A percentile compares a stretch with the other conserved stretches of the same genome.
These are phyloP conservation scores for Volucella inflata DNA, from an alignment of 2,888 invertebrate species.

Conservation along the genomic window DNA sequence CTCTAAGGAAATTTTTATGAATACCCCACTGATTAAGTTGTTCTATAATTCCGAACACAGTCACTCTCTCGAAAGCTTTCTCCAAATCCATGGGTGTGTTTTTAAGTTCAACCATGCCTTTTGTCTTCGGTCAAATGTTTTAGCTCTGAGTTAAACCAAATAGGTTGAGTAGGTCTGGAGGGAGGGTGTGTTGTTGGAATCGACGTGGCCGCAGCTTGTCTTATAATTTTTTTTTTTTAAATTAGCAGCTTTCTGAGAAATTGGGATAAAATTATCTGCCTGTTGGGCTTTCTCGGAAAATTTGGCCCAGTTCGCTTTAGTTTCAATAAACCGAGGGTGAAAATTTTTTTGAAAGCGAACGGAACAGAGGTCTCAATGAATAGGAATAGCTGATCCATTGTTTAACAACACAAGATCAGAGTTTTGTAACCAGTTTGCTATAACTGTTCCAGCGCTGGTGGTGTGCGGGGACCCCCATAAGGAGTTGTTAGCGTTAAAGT, in stretches of 20 bases:
- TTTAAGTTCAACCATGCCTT: conserved; percentile 2
- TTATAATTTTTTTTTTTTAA: no score
- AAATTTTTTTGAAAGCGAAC: neutral
- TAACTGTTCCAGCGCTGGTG: no score
- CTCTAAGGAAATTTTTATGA: no score
- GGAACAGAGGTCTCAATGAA: neutral
- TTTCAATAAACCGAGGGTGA: neutral
- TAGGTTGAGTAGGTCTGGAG: neutral
- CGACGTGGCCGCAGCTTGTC: neutral
- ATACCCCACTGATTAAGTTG: no score
- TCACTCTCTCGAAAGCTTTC: neutral
- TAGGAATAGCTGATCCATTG: no score
- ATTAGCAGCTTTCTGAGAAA: neutral
- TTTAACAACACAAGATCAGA: no score
- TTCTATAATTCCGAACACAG: no score
- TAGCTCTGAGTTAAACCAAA: conserved; percentile 14
- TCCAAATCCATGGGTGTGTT: conserved; percentile 2
- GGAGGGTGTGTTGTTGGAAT: conserved; percentile 9
- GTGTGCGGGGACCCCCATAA: no score
- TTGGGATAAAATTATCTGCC: neutral
- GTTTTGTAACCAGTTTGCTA: no score
- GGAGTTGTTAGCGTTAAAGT: no score
- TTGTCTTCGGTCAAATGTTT: neutral
- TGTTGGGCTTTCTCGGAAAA: neutral
- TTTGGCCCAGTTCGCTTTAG: conserved; percentile 1